phyloP scores from a whole-genome alignment of 2,797 vertebrate species.

The Buphagus erythrorhynchus region DNA sequence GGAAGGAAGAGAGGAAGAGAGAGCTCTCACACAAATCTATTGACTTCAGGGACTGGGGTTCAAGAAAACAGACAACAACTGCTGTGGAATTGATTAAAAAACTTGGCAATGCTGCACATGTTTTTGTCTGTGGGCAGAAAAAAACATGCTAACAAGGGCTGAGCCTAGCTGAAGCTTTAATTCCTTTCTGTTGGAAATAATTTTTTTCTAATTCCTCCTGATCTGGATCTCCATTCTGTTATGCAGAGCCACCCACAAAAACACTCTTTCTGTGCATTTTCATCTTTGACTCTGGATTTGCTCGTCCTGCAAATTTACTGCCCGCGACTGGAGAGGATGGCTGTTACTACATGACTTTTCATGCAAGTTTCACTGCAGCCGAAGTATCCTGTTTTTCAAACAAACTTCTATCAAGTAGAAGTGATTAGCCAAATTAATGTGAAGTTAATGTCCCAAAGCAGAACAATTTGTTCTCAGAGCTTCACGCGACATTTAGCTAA shows the following conservation, averaged over 20 bases:
- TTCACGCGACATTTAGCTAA: constrained; percentile 70
- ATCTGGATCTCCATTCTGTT: background rate
- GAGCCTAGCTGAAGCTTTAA: background rate
- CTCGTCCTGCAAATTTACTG: background rate
- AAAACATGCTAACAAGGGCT: background rate
- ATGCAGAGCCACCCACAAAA: background rate
- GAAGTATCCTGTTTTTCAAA: constrained; percentile 60
- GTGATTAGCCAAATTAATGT: constrained; percentile 72
- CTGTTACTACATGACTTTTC: background rate
- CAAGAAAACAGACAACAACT: background rate
- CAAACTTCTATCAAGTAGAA: constrained; percentile 67
- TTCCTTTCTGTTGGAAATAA: background rate
- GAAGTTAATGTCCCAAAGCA: constrained; percentile 71
- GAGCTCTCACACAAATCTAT: background rate
- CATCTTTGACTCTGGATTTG: background rate
- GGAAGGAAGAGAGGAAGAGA: background rate
- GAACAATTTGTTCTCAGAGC: constrained; percentile 72
- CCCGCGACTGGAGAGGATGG: background rate
- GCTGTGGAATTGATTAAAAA: background rate
- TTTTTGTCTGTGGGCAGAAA: background rate
- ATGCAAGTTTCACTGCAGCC: constrained; percentile 10
- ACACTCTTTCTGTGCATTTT: rapidly evolving
- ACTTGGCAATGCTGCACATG: background rate
- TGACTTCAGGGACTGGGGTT: background rate
- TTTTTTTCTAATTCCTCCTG: background rate